Evolutionary conservation across 2,888 invertebrate genomes (phyloP), one percentile per base, ranked within the genome.

Genomic region (Amphipoea oculea): DNA sequence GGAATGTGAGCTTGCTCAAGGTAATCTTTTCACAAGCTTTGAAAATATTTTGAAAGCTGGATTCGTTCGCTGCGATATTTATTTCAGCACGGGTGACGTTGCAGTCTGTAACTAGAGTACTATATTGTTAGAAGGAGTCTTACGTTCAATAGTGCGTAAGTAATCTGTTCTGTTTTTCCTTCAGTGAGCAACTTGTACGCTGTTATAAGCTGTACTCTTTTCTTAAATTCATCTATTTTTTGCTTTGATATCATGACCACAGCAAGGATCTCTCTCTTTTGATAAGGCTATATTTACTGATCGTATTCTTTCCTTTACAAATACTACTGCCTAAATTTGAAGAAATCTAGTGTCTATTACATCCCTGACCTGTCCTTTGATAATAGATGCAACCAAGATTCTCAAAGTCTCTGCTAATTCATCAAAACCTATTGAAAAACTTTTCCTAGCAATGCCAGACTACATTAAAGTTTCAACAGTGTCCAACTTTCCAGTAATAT

Each of bases 141-240:
- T 75, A 75, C 17, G 75, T 73, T 85, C 66, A 85, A 85, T 85
- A 65, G 88, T 74, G 82, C 73, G 73, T 81, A 42, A 78, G 60
- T 85, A 87, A 85, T 85, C 69, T 81, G 42, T 73, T 63, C 20
- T 65, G n/a, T 62, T 62, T 86, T 82, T 76, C 60, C 60, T 85
- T 85, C 73, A 81, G 65, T 81, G 72, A 81, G 70, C n/a, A 78
- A 87, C 86, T 85, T 81, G 60, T 87, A 81, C 42, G 88, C 77
- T 76, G 82, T 82, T 73, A 87, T 85, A 86, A 87, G 73, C 82
- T 78, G 67, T 23, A 57, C 54, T 78, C 63, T 73, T 86, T 63
- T 60, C 67, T 77, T 85, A 74, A 62, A 87, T 85, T 86, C 79
- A 73, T n/a, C 42, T 63, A 51, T 67, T 73, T 11, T 73, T 71